Evolutionary conservation across 2,888 invertebrate genomes (phyloP), one percentile per base, ranked within the genome.

Genomic region (Oligia fasciuncula): DNA sequence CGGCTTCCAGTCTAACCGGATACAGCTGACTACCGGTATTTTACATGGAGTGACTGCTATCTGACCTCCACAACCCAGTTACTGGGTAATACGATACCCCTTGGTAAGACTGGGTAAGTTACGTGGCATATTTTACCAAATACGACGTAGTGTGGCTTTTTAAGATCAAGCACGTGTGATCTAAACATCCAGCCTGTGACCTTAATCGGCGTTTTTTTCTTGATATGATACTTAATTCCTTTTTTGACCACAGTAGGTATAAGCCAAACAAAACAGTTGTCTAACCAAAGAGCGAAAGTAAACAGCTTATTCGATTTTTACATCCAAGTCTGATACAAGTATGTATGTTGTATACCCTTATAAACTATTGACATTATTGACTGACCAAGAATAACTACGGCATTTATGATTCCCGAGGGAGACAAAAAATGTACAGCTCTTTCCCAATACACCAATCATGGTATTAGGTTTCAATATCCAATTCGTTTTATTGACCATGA

Each of bases 401-500:
- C 40, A 54, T 82, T 82, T 70, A 83, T 60, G 46, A 73, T 62
- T 70, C 86, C 73, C 75, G 17, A 70, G 54, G 65, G 85, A 69
- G 23, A 68, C 0, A 13, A 77, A 54, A 60, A 62, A 73, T 76
- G 49, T 62, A 83, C 13, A n/a, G 66, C 17, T 46, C 13, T 40
- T 43, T 60, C 83, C 80, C 86, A 73, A 63, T 43, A 65, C 57
- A 17, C 69, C 74, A 67, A 69, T 70, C 17, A 40, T 49, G 19
- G 73, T 86, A 77, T 85, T 49, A 49, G 29, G 76, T 86, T 85
- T 57, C 86, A 77, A 69, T 60, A 80, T 68, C 80, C 46, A 77
- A 73, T 83, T 76, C 35, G 0, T 70, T 85, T 80, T 73, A 85
- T 73, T 76, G 51, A 67, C 2, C 62, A 49, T 68, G 17, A 19